These are phyloP conservation scores for Halocynthia aurantium DNA, from an alignment of 23 tunicate species.

Conservation along the genomic window DNA sequence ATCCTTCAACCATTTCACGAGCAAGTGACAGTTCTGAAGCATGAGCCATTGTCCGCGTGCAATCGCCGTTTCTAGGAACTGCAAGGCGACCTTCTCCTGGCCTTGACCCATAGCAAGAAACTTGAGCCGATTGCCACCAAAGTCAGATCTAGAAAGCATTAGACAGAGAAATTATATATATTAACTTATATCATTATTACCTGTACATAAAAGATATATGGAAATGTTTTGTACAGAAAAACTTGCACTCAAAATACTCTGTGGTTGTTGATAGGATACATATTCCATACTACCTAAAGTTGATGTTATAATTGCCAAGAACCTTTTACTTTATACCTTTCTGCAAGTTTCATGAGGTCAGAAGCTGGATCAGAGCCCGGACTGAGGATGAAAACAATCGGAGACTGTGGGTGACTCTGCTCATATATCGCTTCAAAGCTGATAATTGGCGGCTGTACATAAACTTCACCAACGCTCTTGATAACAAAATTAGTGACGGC, in stretches of 20 bases:
- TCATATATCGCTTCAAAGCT: slow-evolving; percentile 97
- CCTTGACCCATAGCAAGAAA: slow-evolving; percentile 99
- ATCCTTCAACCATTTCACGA: slow-evolving; percentile 98
- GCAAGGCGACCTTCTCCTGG: slow-evolving; percentile 95
- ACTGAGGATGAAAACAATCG: slow-evolving; percentile 94
- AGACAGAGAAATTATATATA: neutral
- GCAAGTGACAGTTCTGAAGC: slow-evolving; percentile 99
- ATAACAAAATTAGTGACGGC: slow-evolving; percentile 97
- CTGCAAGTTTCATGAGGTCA: slow-evolving; percentile 94
- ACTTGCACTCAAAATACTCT: no score
- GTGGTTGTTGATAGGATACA: no score
- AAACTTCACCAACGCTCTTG: slow-evolving; percentile 80
- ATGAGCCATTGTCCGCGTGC: slow-evolving; percentile 99
- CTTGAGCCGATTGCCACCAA: slow-evolving; percentile 88
- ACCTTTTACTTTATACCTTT: slow-evolving; percentile 35
- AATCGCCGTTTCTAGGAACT: slow-evolving; percentile 92
- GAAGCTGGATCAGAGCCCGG: slow-evolving; percentile 99
- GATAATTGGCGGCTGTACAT: slow-evolving; percentile 98
- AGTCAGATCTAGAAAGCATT: slow-evolving; percentile 49
- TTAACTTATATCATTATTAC: neutral
- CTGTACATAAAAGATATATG: no score
- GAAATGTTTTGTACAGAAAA: no score
- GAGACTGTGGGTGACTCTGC: slow-evolving; percentile 90
- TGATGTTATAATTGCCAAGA: neutral
- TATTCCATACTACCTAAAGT: no score